These are phyloP conservation scores for Ypsolopha sequella DNA, from an alignment of 2,888 invertebrate species.

Conservation along the genomic window DNA sequence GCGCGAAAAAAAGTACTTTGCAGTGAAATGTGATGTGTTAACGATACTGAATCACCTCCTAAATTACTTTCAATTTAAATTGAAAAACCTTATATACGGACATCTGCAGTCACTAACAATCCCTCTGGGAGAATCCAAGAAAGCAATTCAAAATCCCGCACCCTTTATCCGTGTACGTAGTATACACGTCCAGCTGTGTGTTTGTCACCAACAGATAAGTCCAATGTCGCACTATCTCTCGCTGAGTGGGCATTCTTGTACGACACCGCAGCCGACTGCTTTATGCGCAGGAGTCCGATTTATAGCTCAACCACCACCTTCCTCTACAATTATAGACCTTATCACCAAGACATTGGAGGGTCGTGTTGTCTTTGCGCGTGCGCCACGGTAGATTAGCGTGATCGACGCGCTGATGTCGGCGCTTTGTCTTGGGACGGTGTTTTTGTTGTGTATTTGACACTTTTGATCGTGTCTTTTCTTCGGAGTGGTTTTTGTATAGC, in stretches of 20 bases:
- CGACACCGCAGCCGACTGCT: slow-evolving; percentile 32
- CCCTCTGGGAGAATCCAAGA: too few relatives aligned
- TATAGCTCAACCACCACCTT: too few relatives aligned
- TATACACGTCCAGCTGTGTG: slow-evolving; percentile 12
- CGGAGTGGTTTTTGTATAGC: neutral
- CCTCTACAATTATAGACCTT: too few relatives aligned
- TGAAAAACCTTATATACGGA: too few relatives aligned
- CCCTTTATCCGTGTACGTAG: neutral
- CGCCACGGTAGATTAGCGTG: slow-evolving; percentile 35
- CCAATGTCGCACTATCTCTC: slow-evolving; percentile 20
- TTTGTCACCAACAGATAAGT: slow-evolving; percentile 36
- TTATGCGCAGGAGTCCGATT: slow-evolving; percentile 24
- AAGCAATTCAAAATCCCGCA: neutral
- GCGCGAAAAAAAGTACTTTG: too few relatives aligned
- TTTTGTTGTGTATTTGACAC: slow-evolving; percentile 9
- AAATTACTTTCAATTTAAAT: too few relatives aligned
- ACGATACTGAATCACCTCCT: too few relatives aligned
- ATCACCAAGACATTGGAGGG: too few relatives aligned
- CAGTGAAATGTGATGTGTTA: too few relatives aligned
- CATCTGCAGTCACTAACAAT: too few relatives aligned
- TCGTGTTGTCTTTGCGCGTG: neutral
- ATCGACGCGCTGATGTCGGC: slow-evolving; percentile 16
- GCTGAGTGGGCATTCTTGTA: slow-evolving; percentile 42
- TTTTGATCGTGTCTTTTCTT: slow-evolving; percentile 3
- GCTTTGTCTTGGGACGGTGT: neutral